Evolutionary conservation across 2,797 vertebrate genomes (phyloP).

Genomic region (Rhinichthys osculus): DNA sequence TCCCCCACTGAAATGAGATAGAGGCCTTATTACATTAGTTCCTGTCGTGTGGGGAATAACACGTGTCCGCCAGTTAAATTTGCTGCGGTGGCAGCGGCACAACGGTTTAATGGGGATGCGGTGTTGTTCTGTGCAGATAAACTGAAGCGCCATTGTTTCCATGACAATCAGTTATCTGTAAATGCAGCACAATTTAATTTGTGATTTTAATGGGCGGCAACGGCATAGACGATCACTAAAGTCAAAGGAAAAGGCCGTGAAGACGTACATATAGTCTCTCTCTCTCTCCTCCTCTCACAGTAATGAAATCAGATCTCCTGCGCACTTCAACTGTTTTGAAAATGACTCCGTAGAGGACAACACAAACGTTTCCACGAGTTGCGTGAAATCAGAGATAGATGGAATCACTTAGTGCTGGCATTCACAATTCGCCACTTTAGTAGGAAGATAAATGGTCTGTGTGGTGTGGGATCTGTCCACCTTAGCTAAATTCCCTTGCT

Average conservation of each 20-base stretch:
- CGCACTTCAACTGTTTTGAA: slow-evolving; percentile 41
- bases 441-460: slow-evolving; percentile 47
- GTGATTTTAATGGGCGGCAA: slow-evolving; percentile 51
- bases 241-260: slow-evolving; percentile 35
- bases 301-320: slow-evolving; percentile 49
- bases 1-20: slow-evolving; percentile 29
- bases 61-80: slow-evolving; percentile 15
- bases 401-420: slow-evolving; percentile 49
- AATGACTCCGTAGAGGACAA: slow-evolving; percentile 39
- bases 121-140: slow-evolving; percentile 28
- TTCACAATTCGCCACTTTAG: slow-evolving; percentile 53
- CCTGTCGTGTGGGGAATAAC: slow-evolving; percentile 40
- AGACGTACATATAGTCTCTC: slow-evolving; percentile 18
- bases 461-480: slow-evolving; percentile 26
- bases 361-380: slow-evolving; percentile 42
- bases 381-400: slow-evolving; percentile 54
- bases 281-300: slow-evolving; percentile 1
- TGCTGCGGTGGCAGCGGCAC: slow-evolving; percentile 40
- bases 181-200: slow-evolving; percentile 42
- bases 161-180: slow-evolving; percentile 57
- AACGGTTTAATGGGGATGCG: slow-evolving; percentile 33
- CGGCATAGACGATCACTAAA: slow-evolving; percentile 24
- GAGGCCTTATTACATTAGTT: slow-evolving; percentile 54
- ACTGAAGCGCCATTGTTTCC: slow-evolving; percentile 31
- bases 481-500: slow-evolving; percentile 31